Conservation (phyloP, 2,797 vertebrate genomes). For the Chelon auratus region DNA sequence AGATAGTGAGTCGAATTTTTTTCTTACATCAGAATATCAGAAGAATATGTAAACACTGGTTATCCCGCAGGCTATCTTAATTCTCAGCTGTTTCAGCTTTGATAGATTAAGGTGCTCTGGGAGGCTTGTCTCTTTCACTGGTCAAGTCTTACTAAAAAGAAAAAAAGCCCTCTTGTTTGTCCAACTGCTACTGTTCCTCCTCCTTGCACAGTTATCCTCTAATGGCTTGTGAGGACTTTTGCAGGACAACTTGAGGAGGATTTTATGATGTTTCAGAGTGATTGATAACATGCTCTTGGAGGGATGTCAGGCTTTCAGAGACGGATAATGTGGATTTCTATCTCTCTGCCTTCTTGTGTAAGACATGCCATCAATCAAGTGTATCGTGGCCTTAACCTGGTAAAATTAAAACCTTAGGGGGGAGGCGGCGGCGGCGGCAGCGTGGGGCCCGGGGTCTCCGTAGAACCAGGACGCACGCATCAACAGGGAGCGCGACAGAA, state of each 20-base stretch:
- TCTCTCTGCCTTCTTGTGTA: conserved; percentile 80
- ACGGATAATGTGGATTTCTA: conserved; percentile 86
- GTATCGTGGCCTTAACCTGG: conserved; percentile 78
- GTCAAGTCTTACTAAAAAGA: conserved; percentile 41
- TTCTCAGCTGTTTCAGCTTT: conserved; percentile 34
- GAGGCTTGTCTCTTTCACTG: conserved; percentile 8
- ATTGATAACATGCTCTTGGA: conserved; percentile 84
- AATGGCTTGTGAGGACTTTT: conserved; percentile 78
- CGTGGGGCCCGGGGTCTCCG: conserved; percentile 37
- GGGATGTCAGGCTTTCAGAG: conserved; percentile 84
- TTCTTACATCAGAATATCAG: conserved; percentile 37
- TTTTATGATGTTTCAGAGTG: conserved; percentile 84
- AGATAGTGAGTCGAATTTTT: conserved; percentile 36
- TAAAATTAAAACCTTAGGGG: conserved; percentile 84
- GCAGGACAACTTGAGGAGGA: conserved; percentile 81
- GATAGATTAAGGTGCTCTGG: conserved; percentile 30
- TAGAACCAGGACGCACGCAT: conserved; percentile 75
- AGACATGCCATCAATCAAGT: conserved; percentile 82
- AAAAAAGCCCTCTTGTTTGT: conserved; percentile 56
- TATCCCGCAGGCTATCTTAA: conserved; percentile 38
- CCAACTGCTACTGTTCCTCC: conserved; percentile 46
- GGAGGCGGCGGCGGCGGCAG: conserved; percentile 43
- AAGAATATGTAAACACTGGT: conserved; percentile 27
- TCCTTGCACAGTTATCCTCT: conserved; percentile 69
- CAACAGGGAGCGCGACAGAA: conserved; percentile 71